Conservation (phyloP, 2,113 vertebrate genomes). For the Pelusios castaneus region DNA sequence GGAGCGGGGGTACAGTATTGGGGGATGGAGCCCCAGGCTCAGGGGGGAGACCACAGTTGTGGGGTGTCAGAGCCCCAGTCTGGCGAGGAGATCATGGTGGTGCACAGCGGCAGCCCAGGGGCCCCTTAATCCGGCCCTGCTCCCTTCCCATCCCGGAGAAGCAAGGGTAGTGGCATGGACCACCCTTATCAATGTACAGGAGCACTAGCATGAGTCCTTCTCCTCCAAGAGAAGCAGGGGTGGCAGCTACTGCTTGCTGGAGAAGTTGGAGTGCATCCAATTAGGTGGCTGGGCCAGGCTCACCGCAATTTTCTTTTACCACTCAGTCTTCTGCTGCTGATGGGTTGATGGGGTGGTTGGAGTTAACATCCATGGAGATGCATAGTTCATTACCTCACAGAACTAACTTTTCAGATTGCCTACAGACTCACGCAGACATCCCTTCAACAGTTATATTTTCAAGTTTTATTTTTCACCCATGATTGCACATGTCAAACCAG, state of each 20-base stretch:
- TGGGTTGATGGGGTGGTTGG: fast-evolving
- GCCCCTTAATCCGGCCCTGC: no score
- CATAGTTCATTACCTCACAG: neutral
- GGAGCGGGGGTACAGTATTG: no score
- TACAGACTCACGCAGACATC: neutral
- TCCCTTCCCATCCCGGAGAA: neutral
- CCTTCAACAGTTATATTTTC: neutral
- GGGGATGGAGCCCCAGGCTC: no score
- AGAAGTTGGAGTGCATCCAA: neutral
- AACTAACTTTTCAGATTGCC: neutral
- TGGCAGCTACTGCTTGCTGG: neutral
- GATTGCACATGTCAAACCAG: neutral
- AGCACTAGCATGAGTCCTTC: neutral
- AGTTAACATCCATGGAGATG: neutral
- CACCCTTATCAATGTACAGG: no score
- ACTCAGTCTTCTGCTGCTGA: fast-evolving
- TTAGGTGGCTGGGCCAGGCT: neutral
- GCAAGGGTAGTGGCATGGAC: no score
- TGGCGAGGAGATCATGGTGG: no score
- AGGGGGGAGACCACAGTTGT: no score
- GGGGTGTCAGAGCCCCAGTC: no score
- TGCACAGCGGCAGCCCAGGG: no score
- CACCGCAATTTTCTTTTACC: neutral
- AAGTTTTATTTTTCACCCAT: neutral
- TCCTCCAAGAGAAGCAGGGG: neutral